Evolutionary conservation across 92 coral and sea anemone genomes (phyloP).

Genomic region (Parazoanthus swiftii): DNA sequence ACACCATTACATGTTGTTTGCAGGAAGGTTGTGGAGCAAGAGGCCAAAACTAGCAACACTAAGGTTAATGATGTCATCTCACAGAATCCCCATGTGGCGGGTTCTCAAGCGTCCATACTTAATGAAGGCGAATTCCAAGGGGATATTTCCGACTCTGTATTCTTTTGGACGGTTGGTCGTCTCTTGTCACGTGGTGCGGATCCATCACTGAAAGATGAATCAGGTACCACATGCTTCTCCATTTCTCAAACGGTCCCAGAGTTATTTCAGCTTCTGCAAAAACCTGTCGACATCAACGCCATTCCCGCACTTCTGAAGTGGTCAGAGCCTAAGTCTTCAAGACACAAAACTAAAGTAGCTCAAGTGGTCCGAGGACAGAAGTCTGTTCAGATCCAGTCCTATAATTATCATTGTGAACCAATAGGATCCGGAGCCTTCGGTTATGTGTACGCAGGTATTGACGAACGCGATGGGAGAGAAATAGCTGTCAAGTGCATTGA

Average conservation of each 20-base stretch:
- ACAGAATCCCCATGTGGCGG: background rate
- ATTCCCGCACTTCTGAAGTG: slow-evolving; percentile 34
- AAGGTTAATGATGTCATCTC: background rate
- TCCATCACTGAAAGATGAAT: slow-evolving; percentile 18
- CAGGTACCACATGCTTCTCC: background rate
- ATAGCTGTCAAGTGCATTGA: slow-evolving; percentile 58
- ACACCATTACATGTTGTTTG: slow-evolving; percentile 40
- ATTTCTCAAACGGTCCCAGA: slow-evolving; percentile 2
- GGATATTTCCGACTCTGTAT: slow-evolving; percentile 4
- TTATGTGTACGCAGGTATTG: slow-evolving; percentile 52
- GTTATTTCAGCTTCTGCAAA: background rate
- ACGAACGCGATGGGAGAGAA: slow-evolving; percentile 58
- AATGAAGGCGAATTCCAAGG: slow-evolving; percentile 1
- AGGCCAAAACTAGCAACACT: background rate
- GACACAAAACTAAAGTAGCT: slow-evolving; percentile 29
- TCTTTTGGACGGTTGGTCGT: slow-evolving; percentile 44
- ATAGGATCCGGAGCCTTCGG: slow-evolving; percentile 58
- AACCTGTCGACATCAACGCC: slow-evolving; percentile 30
- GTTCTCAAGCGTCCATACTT: background rate
- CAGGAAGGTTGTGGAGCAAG: slow-evolving; percentile 5
- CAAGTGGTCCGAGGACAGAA: slow-evolving; percentile 56
- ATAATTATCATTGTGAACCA: slow-evolving; percentile 43
- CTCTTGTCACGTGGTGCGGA: slow-evolving; percentile 33
- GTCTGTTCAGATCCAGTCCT: slow-evolving; percentile 11
- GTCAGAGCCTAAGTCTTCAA: slow-evolving; percentile 27